Percentiles rank a stretch among this genome's conserved stretches.
Evolutionary conservation across 2,888 invertebrate genomes (phyloP).

Genomic region (Gymnoscelis rufifasciata): DNA sequence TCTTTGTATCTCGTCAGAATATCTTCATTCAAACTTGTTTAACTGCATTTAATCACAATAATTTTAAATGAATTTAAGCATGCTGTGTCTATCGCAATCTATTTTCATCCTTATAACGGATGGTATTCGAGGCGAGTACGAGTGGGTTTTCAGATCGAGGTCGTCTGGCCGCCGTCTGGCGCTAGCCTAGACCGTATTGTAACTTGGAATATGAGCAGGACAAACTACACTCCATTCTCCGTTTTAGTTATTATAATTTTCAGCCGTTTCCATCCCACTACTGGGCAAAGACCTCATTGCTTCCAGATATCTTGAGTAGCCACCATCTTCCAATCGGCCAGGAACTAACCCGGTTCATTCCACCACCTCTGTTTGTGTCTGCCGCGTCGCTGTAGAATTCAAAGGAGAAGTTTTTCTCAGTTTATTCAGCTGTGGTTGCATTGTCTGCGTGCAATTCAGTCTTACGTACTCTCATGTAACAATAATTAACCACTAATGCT

Average conservation of each 20-base stretch:
- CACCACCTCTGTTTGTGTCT: too few relatives aligned
- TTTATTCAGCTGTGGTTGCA: background rate
- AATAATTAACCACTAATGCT: too few relatives aligned
- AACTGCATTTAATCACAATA: too few relatives aligned
- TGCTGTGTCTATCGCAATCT: conserved; percentile 1
- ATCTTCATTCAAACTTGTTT: background rate
- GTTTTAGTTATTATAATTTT: background rate
- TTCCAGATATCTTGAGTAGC: too few relatives aligned
- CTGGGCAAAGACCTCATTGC: too few relatives aligned
- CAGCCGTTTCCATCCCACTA: too few relatives aligned
- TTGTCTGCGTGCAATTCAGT: background rate
- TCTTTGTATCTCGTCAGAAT: background rate
- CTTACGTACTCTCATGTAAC: background rate
- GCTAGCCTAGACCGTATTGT: conserved; percentile 27
- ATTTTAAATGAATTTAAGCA: background rate
- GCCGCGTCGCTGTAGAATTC: too few relatives aligned
- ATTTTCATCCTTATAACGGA: conserved; percentile 18
- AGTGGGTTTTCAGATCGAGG: conserved; percentile 28
- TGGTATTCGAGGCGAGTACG: conserved; percentile 12
- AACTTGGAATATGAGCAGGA: conserved; percentile 7
- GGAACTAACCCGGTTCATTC: too few relatives aligned
- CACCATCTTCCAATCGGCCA: too few relatives aligned
- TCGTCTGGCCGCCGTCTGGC: conserved; percentile 30
- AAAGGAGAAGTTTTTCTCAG: too few relatives aligned
- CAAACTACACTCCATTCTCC: background rate